These are phyloP conservation scores for Daboia siamensis DNA, from an alignment of 2,113 vertebrate species.

Conservation along the genomic window DNA sequence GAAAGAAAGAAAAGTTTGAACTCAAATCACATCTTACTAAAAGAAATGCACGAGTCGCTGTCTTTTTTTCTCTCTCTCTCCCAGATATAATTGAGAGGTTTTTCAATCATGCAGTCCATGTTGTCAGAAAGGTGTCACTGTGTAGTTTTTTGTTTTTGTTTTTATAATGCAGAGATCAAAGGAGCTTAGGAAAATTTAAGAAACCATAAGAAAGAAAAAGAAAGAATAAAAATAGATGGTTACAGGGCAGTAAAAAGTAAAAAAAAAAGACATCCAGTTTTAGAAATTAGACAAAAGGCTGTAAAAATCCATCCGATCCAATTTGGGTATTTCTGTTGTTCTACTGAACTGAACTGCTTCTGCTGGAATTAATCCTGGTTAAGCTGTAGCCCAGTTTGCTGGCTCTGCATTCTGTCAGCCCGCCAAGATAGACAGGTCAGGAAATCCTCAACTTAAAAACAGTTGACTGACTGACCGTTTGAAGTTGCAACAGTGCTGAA, in stretches of 20 bases:
- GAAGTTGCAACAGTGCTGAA: too few relatives aligned
- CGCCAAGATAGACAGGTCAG: neutral
- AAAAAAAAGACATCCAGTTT: slow-evolving; percentile 38
- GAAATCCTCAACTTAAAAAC: neutral
- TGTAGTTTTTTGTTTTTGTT: neutral
- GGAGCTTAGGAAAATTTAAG: slow-evolving; percentile 46
- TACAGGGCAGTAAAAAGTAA: neutral
- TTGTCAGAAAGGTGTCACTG: slow-evolving; percentile 63
- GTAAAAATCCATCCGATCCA: slow-evolving; percentile 59
- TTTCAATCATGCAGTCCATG: slow-evolving; percentile 74
- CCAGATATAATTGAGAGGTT: slow-evolving; percentile 73
- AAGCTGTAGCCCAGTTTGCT: neutral
- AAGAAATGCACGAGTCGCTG: slow-evolving; percentile 69
- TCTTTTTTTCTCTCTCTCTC: slow-evolving; percentile 67
- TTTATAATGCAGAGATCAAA: slow-evolving; percentile 61
- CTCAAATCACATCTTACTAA: slow-evolving; percentile 72
- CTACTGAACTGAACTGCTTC: neutral
- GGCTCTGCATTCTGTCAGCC: neutral
- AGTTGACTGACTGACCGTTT: too few relatives aligned
- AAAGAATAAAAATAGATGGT: slow-evolving; percentile 45
- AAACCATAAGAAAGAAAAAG: slow-evolving; percentile 42
- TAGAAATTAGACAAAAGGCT: slow-evolving; percentile 60
- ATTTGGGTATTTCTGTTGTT: neutral
- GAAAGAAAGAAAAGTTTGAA: slow-evolving; percentile 43
- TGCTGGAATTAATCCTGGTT: neutral